These are phyloP conservation scores for Paradoxurus hermaphroditus DNA, from an alignment of 2,113 vertebrate species.

Conservation along the genomic window DNA sequence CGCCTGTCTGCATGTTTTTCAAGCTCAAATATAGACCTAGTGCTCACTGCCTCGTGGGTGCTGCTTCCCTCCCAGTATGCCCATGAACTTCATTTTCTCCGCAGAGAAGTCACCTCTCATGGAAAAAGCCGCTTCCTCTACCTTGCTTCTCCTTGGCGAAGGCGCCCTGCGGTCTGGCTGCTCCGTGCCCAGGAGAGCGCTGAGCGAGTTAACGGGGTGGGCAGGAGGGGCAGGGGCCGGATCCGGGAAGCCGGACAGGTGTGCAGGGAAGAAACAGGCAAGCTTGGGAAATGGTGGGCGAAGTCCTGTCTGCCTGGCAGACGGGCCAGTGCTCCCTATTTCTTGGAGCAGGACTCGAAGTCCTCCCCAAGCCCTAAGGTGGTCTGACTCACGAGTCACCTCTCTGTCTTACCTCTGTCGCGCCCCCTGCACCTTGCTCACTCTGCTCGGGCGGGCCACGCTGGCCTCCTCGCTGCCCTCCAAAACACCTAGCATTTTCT, in stretches of 20 bases:
- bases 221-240: background rate
- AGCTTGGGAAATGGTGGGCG: background rate
- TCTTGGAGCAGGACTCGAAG: background rate
- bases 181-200: background rate
- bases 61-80: background rate
- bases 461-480: background rate
- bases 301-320: background rate
- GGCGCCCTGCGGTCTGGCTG: background rate
- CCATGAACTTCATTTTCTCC: constrained; percentile 37
- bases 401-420: background rate
- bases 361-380: fast-evolving
- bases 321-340: background rate
- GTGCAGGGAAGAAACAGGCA: background rate
- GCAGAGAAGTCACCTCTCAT: background rate
- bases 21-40: constrained; percentile 69
- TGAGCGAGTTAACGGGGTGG: background rate
- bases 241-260: background rate
- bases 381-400: background rate
- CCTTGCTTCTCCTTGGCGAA: background rate
- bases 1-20: constrained; percentile 47
- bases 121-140: background rate
- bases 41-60: background rate
- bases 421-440: fast-evolving
- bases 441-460: background rate
- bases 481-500: fast-evolving